phyloP scores from a whole-genome alignment of 2,888 invertebrate genomes.

The Listrodromus nycthemerus region DNA sequence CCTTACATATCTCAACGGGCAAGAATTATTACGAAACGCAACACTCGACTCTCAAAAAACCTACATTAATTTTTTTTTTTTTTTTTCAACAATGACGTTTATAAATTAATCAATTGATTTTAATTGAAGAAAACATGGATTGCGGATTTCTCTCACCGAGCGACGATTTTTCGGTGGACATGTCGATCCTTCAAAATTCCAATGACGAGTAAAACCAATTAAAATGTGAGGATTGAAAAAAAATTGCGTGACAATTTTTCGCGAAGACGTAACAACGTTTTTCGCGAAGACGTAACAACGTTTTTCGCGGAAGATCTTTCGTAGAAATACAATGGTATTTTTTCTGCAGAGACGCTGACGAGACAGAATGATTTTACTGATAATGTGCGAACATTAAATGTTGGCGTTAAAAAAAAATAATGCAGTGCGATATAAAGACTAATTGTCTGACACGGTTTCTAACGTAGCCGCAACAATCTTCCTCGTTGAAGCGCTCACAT shows the following conservation, averaged over 20 bases:
- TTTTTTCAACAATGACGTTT: background rate
- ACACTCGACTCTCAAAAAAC: background rate
- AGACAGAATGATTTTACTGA: background rate
- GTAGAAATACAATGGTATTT: no score
- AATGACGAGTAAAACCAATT: no score
- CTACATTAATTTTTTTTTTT: background rate
- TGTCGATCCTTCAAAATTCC: background rate
- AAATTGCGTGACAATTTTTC: background rate
- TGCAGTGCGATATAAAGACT: background rate
- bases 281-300: background rate
- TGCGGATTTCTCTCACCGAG: background rate
- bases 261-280: background rate
- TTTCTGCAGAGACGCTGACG: no score
- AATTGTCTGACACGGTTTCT: background rate
- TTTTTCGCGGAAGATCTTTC: background rate
- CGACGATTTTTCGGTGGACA: background rate
- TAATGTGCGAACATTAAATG: no score
- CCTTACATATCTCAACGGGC: background rate
- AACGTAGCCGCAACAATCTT: background rate
- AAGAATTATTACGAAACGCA: background rate
- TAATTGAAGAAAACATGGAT: background rate
- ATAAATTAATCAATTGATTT: background rate
- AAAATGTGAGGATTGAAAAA: background rate
- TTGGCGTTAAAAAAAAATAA: background rate
- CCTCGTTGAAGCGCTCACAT: background rate